Evolutionary conservation across 1,140 invertebrate species (phyloP), one percentile per base, ranked within the genome.

Genomic region (Nephotettix cincticeps): DNA sequence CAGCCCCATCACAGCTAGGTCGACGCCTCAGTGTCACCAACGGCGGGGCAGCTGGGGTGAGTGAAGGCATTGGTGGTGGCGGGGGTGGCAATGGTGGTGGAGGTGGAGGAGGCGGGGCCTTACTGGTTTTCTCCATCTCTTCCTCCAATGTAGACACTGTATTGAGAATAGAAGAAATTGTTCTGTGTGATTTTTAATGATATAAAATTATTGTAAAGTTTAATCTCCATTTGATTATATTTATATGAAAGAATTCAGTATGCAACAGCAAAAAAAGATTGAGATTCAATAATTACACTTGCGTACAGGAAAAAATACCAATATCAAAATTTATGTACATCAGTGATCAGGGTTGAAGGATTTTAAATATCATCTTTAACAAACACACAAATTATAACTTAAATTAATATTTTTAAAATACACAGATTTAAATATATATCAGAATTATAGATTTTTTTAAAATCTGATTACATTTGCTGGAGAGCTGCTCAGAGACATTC

Each of bases 41-140:
- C 3, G 69, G 29, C 1, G 71, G 75, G 21, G 77, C 74, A 4
- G 75, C 77, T 0, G 78, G 79, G 0, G 79, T 76, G 9, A 74
- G 73, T 11, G 74, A 72, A 25, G 78, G 76, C 0, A 79, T 78
- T 1, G 83, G 80, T 1, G 84, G 81, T 1, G 82, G 79, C 0
- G 83, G 79, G 0, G 81, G 80, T 0, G 81, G 81, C 0, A 81
- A 80, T 0, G 81, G 80, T 0, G 83, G 78, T 51, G 83, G 82
- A 32, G 77, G 73, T 51, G 78, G 70, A 71, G 77, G 54, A 30
- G 74, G 72, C 79, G 13, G 68, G 30, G 11, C 40, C 45, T 27
- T 36, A 43, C 61, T 65, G 75, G 36, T 30, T 21, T 27, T 29
- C 43, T 71, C 68, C 14, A 77, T 32, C 70, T 77, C 71, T 40